Conservation (phyloP, 2,888 invertebrate genomes). For the Bhutanitis thaidina region DNA sequence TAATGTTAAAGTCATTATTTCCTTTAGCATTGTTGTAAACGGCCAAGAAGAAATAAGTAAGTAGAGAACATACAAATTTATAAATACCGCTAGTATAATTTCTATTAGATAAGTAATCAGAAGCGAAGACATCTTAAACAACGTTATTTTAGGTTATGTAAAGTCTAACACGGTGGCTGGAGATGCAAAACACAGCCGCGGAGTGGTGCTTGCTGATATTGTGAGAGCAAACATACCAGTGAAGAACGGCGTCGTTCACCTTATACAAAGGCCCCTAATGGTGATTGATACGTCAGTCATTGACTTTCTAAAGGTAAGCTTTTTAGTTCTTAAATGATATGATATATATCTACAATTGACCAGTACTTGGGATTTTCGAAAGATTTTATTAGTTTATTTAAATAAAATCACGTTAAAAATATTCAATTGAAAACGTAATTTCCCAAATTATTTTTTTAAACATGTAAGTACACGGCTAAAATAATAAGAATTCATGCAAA, state of each 20-base stretch:
- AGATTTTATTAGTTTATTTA: too few species aligned
- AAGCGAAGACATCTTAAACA: too few species aligned
- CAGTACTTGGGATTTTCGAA: too few species aligned
- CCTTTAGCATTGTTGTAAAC: conserved; percentile 86
- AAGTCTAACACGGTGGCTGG: conserved; percentile 91
- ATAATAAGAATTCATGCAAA: too few species aligned
- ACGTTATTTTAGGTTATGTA: conserved; percentile 83
- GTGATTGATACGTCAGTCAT: conserved; percentile 93
- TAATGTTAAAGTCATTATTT: conserved; percentile 90
- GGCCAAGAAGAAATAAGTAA: conserved; percentile 83
- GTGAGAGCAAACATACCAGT: conserved; percentile 95
- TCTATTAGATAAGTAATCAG: too few species aligned
- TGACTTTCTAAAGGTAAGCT: conserved; percentile 88
- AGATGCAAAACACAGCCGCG: conserved; percentile 87
- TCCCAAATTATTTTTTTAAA: too few species aligned
- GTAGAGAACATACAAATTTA: conserved; percentile 31
- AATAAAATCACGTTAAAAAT: too few species aligned
- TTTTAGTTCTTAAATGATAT: too few species aligned
- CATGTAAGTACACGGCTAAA: too few species aligned
- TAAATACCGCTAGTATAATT: too few species aligned
- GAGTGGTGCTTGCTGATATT: conserved; percentile 93
- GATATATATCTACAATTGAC: too few species aligned
- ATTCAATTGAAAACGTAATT: too few species aligned
- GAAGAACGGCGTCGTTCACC: conserved; percentile 94
- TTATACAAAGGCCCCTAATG: conserved; percentile 94